Evolutionary conservation across 2,888 invertebrate species (phyloP), one percentile per base, ranked within the genome.

Genomic region (Philaethria dido): DNA sequence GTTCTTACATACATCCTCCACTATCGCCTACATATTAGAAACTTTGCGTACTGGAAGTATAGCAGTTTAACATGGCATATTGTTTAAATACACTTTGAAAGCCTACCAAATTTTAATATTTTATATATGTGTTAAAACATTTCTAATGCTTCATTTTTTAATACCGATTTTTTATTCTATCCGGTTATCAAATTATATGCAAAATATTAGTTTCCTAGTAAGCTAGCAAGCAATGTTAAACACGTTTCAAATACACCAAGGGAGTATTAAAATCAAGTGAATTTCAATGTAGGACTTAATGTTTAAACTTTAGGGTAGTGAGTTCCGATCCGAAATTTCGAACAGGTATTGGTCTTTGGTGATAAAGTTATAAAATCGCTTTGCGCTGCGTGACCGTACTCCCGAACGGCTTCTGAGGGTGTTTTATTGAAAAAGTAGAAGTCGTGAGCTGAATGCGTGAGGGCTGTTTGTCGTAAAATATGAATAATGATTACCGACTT

Each of bases 281-380:
- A 20, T 33, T 68, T 63, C 55, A 57, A 60, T 61, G 68, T 55
- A 72, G 54, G 65, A 55, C 66, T 64, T 74, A 74, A 76, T 73
- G 72, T 69, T 68, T 29, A 65, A 75, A 78, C 70, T 77, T 75
- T 74, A 64, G 75, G 74, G 73, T 72, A 71, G 73, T 70, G 71
- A 74, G 71, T 72, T 73, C 72, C 71, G 69, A 72, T 72, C 69
- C 54, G 6, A 64, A 64, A 73, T 73, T 70, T 69, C 52, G 60
- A 71, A 69, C 85, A 87, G 87, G 87, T 88, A 88, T 84, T 75
- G 81, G 78, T 75, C 81, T 80, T 78, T 77, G 74, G 83, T 84
- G 88, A 89, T 89, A 89, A 90, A 91, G 90, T 88, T 89, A 89
- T 89, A 91, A 91, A 91, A 92, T 88, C 88, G 90, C 80, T 89